Conservation (phyloP, 2,888 invertebrate genomes). For the Lysandra coridon region DNA sequence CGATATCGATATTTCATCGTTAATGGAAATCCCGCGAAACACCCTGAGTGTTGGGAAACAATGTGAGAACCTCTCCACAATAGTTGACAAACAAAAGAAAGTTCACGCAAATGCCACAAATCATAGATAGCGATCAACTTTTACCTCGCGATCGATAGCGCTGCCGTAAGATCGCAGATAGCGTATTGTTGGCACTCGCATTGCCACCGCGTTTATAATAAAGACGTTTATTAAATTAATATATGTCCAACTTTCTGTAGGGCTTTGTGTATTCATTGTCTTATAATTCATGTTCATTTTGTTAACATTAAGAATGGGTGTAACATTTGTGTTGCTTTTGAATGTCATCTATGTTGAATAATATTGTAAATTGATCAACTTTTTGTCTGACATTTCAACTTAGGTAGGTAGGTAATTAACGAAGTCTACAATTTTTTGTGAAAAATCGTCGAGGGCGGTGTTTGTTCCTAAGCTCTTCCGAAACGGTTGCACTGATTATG, state of each 20-base stretch:
- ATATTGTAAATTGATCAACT: background rate
- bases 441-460: too few species aligned
- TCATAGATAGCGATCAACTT: slow-evolving; percentile 45
- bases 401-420: too few species aligned
- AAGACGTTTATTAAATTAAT: slow-evolving; percentile 21
- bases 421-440: too few species aligned
- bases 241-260: background rate
- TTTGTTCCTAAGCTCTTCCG: too few species aligned
- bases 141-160: slow-evolving; percentile 35
- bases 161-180: slow-evolving; percentile 36
- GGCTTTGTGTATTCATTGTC: slow-evolving; percentile 1
- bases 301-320: slow-evolving; percentile 12
- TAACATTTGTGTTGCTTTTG: background rate
- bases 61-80: slow-evolving; percentile 18
- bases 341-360: background rate
- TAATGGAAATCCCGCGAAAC: background rate
- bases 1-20: background rate
- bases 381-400: too few species aligned
- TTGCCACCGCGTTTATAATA: slow-evolving; percentile 19
- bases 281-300: background rate
- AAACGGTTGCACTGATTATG: too few species aligned
- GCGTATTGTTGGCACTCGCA: slow-evolving; percentile 36
- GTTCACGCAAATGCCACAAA: slow-evolving; percentile 41
- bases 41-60: slow-evolving; percentile 9
- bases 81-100: slow-evolving; percentile 40